These are phyloP conservation scores for Ranitomeya imitator DNA, from an alignment of 2,113 vertebrate species.

Conservation along the genomic window DNA sequence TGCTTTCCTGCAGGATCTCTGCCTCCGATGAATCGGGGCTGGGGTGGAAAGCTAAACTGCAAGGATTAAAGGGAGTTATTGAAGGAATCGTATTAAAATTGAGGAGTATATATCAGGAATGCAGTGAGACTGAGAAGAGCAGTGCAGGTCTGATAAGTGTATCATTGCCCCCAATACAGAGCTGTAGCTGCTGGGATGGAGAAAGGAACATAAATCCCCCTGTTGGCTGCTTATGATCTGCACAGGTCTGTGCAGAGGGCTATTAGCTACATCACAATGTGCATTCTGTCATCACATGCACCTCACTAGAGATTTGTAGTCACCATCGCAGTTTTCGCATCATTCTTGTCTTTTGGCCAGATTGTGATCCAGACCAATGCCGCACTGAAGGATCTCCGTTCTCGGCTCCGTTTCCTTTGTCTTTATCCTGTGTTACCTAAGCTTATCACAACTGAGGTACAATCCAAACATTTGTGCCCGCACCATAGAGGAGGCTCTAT, in stretches of 20 bases:
- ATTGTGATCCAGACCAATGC: background rate
- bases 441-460: background rate
- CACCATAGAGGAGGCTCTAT: background rate
- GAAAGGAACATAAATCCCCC: background rate
- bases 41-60: conserved; percentile 11
- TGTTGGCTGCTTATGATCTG: background rate
- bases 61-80: conserved; percentile 12
- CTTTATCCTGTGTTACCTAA: background rate
- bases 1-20: conserved; percentile 11
- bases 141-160: background rate
- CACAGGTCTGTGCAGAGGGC: background rate
- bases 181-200: background rate
- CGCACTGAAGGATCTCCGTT: background rate
- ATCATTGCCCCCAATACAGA: background rate
- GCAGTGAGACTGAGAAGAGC: background rate
- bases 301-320: background rate
- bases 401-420: background rate
- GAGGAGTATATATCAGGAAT: background rate
- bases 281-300: background rate
- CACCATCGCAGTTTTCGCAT: background rate
- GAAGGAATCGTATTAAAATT: background rate
- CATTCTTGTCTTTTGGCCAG: background rate
- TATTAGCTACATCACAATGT: background rate
- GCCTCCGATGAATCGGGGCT: background rate
- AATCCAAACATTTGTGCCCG: background rate